Conservation (phyloP, 2,888 invertebrate genomes). For the Campoplex nolae region DNA sequence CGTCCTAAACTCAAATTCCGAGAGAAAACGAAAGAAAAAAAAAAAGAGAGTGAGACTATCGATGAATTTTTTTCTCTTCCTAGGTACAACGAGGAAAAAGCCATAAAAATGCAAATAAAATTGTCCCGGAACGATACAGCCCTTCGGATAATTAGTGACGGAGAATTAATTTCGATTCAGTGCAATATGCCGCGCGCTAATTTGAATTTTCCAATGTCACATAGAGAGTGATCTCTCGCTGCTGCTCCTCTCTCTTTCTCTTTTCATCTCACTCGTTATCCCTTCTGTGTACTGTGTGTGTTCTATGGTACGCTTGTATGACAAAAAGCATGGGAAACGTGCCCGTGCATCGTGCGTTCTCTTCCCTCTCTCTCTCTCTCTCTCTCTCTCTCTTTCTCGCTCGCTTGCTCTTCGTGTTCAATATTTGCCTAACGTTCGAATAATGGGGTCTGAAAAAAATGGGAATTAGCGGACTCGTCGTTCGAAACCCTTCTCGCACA, state of each 20-base stretch:
- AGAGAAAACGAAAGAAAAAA: not conserved
- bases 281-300: constrained; percentile 71
- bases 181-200: constrained; percentile 83
- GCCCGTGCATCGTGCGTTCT: constrained; percentile 59
- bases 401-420: constrained; percentile 40
- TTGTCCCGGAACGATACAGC: constrained; percentile 21
- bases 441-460: constrained; percentile 77
- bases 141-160: constrained; percentile 81
- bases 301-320: not conserved
- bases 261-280: constrained; percentile 69
- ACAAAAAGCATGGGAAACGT: constrained; percentile 65
- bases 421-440: constrained; percentile 83
- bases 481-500: constrained; percentile 56
- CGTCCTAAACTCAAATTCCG: not conserved
- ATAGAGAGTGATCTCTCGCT: constrained; percentile 48
- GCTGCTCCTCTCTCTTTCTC: constrained; percentile 27
- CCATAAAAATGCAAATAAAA: constrained; percentile 64
- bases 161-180: constrained; percentile 83
- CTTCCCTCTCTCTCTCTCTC: constrained; percentile 38
- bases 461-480: constrained; percentile 55
- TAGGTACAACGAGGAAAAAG: constrained; percentile 4
- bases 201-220: constrained; percentile 82
- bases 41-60: not conserved
- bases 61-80: constrained; percentile 16
- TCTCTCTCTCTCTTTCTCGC: not conserved